These are phyloP conservation scores for Rhyacophila evoluta DNA, from an alignment of 2,888 invertebrate species.

Conservation along the genomic window DNA sequence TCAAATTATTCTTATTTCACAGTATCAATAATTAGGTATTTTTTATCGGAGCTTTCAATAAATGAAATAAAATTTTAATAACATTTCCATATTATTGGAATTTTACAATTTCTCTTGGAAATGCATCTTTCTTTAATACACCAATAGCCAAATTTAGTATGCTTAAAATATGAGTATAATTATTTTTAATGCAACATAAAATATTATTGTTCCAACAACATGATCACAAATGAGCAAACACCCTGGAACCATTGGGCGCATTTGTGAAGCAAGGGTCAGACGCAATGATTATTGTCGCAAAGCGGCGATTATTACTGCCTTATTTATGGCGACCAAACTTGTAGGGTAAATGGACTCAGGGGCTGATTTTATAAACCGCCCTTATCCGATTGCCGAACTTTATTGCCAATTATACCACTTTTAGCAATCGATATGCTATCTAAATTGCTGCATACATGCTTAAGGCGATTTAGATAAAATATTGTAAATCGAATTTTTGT, in stretches of 20 bases:
- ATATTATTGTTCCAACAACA: neutral
- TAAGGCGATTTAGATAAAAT: neutral
- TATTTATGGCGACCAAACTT: constrained; percentile 36
- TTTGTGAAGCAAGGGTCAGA: neutral
- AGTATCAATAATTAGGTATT: too few relatives aligned
- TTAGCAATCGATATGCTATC: neutral
- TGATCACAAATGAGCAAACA: neutral
- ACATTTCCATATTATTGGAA: too few relatives aligned
- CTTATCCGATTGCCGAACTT: constrained; percentile 10
- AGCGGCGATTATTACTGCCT: constrained; percentile 30
- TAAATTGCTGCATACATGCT: neutral
- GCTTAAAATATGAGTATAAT: too few relatives aligned
- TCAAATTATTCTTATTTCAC: too few relatives aligned
- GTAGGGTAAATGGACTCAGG: constrained; percentile 28
- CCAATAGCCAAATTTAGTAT: too few relatives aligned
- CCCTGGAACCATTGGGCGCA: neutral
- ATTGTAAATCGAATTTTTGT: too few relatives aligned
- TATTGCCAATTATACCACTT: constrained; percentile 23
- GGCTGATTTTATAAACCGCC: constrained; percentile 23
- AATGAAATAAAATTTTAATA: too few relatives aligned
- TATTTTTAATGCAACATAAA: neutral
- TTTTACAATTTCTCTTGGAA: too few relatives aligned
- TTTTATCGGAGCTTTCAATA: too few relatives aligned
- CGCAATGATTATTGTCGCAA: constrained; percentile 33
- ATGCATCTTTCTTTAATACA: too few relatives aligned